Evolutionary conservation across 2,888 invertebrate genomes (phyloP).

Genomic region (Apodemia duryi): DNA sequence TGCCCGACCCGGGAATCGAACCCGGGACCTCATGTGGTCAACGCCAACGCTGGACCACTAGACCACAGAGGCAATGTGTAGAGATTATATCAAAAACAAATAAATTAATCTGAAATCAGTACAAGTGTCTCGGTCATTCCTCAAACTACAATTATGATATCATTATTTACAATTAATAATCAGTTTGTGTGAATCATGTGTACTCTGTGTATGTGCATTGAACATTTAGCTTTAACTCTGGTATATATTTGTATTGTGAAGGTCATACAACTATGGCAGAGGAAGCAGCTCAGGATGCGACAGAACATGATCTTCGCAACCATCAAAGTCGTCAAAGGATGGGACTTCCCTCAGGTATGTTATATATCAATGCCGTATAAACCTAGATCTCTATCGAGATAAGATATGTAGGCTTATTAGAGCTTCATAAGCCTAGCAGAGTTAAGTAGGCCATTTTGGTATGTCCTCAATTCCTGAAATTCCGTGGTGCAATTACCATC

Average conservation of each 20-base stretch:
- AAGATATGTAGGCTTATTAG: not conserved
- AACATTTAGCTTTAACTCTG: constrained; percentile 26
- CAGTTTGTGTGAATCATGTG: constrained; percentile 24
- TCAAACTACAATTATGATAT: constrained; percentile 10
- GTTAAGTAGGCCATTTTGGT: too few relatives aligned
- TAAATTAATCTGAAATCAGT: constrained; percentile 17
- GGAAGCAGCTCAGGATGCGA: constrained; percentile 94
- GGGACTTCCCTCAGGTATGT: constrained; percentile 88
- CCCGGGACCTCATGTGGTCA: too few relatives aligned
- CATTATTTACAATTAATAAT: constrained; percentile 19
- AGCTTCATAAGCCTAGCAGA: not conserved
- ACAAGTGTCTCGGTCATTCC: not conserved
- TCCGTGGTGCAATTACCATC: too few relatives aligned
- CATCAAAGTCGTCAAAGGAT: constrained; percentile 95
- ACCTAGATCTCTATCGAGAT: not conserved
- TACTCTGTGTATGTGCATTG: constrained; percentile 23
- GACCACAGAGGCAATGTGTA: too few relatives aligned
- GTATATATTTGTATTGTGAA: constrained; percentile 36
- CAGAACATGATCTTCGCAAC: constrained; percentile 99
- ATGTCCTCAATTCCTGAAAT: too few relatives aligned
- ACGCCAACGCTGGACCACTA: too few relatives aligned
- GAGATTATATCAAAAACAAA: too few relatives aligned
- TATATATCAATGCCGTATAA: not conserved
- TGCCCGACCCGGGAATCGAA: too few relatives aligned
- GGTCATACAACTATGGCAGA: constrained; percentile 95